Evolutionary conservation across 1,140 invertebrate species (phyloP).

Genomic region (Drosophila melanica): DNA sequence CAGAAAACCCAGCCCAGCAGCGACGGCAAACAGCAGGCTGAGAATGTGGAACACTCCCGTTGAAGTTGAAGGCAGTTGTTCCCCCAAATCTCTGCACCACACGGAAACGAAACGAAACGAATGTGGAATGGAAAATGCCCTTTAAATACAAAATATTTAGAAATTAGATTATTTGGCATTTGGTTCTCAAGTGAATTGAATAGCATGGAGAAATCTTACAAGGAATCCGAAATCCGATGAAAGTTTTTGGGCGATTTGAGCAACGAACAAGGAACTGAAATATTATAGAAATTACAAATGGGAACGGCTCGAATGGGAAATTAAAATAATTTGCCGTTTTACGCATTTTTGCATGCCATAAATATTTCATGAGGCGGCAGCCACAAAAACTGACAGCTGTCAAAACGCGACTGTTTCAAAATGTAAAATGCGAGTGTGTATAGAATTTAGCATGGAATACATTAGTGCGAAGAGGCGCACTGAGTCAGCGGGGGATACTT

Average conservation of each 20-base stretch:
- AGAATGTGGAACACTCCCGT: background rate
- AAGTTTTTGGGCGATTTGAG: background rate
- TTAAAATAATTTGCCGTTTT: slow-evolving; percentile 63
- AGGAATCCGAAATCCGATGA: background rate
- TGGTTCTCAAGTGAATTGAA: no score
- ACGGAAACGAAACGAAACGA: background rate
- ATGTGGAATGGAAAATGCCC: no score
- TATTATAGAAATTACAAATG: slow-evolving; percentile 5
- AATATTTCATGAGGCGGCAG: slow-evolving; percentile 77
- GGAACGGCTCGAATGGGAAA: slow-evolving; percentile 33
- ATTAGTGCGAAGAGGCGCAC: slow-evolving; percentile 11
- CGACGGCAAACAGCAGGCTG: background rate
- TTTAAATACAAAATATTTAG: no score
- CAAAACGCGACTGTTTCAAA: slow-evolving; percentile 72
- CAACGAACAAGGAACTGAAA: slow-evolving; percentile 7
- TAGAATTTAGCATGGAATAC: slow-evolving; percentile 59
- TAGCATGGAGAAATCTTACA: background rate
- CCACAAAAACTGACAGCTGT: slow-evolving; percentile 76
- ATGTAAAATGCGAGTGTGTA: slow-evolving; percentile 45
- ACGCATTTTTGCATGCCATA: slow-evolving; percentile 64
- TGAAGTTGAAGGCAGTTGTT: slow-evolving; percentile 4
- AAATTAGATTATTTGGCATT: no score
- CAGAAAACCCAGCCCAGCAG: background rate
- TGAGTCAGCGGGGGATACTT: background rate
- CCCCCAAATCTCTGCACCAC: background rate